Evolutionary conservation across 2,797 vertebrate genomes (phyloP), one percentile per base, ranked within the genome.

Genomic region (Artibeus jamaicensis): DNA sequence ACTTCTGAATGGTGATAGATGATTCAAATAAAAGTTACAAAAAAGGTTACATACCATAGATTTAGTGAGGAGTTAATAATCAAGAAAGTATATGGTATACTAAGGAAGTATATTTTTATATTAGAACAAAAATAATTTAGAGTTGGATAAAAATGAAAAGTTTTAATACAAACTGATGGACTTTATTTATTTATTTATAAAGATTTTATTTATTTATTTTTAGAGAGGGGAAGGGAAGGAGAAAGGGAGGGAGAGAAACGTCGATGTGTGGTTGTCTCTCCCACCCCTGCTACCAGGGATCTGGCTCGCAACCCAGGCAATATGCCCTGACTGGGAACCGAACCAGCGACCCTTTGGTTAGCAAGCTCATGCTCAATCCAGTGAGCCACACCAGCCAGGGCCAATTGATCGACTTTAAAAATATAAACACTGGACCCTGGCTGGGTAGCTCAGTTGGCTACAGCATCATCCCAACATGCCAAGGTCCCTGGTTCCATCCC

Each of bases 11-110:
- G 46, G 39, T 81, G 65, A 48, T 7, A 83, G 21, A 71, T 92
- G 59, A 85, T 55, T 89, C 55, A 94, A 89, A 94, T 50, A 85
- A 89, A 83, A 68, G 84, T 91, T 24, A 53, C 78, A 90, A 94
- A 76, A 73, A 65, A 68, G 14, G 16, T 73, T 84, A 84, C 26
- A 86, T 59, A 48, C 70, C 34, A 88, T 73, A 68, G 59, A 85
- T 86, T 89, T 93, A 79, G 73, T 76, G 26, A 84, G 10, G 44
- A 24, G 50, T 86, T 89, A 93, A 73, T 76, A 59, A 86, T 85
- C 70, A 93, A 94, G 57, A 55, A 92, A 91, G 53, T 79, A 85
- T 76, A 39, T 34, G 32, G 4, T 67, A 83, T 50, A 78, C 34
- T 65, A 91, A 86, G 46, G 59, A 55, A 96, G 46, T 88, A 55